Evolutionary conservation across 30 jellyfish, hydroid and myxozoan species (phyloP), one percentile per base, ranked within the genome.

Genomic region (Calvadosia cruxmelitensis): DNA sequence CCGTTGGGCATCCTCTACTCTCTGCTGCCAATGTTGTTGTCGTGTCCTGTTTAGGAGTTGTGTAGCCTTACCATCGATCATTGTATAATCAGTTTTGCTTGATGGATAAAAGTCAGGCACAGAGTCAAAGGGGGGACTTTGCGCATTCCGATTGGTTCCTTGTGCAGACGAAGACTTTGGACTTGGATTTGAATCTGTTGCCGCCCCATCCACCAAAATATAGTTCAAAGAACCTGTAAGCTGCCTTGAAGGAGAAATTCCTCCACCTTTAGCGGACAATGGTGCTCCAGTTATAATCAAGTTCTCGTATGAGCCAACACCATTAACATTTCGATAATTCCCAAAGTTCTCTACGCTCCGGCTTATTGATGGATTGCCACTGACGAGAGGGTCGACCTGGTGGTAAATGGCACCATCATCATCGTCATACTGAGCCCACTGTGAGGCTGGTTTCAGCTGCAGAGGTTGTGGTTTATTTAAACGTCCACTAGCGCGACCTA

Each of bases 301-400:
- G 63, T 85, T 85, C 52, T 78, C 96, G 52, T 85, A 85, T 27
- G 96, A 78, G 48, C 96, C 96, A 52, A 33, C 91, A 42, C 91
- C 77, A 20, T 42, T 42, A 36, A 63, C 50, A 66, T 70, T 78
- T 28, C 42, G 73, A 51, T 67, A 68, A 23, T 67, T 24, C 7
- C 67, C 74, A 26, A 70, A 13, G 3, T 69, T 69, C 20, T 75
- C 92, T 24, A 73, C n/a, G 52, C 93, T 78, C 27, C 69, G 80
- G 57, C 79, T 73, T 3, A 34, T 29, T 27, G 31, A 28, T 27
- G 72, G 66, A 30, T 71, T 73, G 32, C 52, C 78, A 3, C 49
- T 29, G 33, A 71, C 50, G 57, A 85, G 30, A 49, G 84, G 91
- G 3, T 78, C 84, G 24, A 85, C 93, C 31, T 67, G 77, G 68